phyloP scores from a whole-genome alignment of 2,888 invertebrate species.

The Operophtera brumata region DNA sequence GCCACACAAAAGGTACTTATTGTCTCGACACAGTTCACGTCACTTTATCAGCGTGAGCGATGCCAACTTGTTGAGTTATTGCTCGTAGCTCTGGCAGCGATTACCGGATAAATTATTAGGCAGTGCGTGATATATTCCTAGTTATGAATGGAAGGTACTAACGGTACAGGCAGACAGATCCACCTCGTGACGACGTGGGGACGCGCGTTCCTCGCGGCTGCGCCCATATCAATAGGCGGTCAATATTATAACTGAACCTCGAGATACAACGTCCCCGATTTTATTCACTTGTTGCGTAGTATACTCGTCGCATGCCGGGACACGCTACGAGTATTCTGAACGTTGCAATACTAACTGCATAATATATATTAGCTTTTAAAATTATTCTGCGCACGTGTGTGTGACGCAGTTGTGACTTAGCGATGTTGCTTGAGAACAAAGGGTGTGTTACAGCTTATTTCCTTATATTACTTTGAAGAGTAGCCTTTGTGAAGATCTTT shows the following conservation, averaged over 20 bases:
- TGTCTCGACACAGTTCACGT: constrained; percentile 21
- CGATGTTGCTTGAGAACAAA: constrained; percentile 28
- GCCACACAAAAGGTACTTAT: constrained; percentile 11
- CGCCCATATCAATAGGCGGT: constrained; percentile 73
- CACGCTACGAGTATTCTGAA: constrained; percentile 59
- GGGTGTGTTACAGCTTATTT: constrained; percentile 18
- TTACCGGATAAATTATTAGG: constrained; percentile 24
- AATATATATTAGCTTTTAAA: constrained; percentile 53
- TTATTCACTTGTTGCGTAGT: constrained; percentile 72
- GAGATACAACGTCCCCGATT: constrained; percentile 60
- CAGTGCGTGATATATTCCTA: constrained; percentile 20
- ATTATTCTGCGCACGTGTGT: constrained; percentile 53
- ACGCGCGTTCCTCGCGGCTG: constrained; percentile 72
- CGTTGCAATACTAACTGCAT: constrained; percentile 62
- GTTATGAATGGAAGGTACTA: constrained; percentile 48
- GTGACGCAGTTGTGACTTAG: constrained; percentile 46
- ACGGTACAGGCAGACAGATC: constrained; percentile 74
- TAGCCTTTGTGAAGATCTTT: background rate
- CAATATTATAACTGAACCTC: constrained; percentile 63
- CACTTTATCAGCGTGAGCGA: constrained; percentile 13
- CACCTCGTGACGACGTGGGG: constrained; percentile 76
- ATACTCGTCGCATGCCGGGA: constrained; percentile 55
- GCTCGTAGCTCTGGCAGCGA: constrained; percentile 28
- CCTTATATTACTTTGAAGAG: constrained; percentile 15
- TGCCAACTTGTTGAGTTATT: constrained; percentile 22